Base-by-base conservation (phyloP, 2,888 invertebrate species). In the Diarsia mendica region DNA sequence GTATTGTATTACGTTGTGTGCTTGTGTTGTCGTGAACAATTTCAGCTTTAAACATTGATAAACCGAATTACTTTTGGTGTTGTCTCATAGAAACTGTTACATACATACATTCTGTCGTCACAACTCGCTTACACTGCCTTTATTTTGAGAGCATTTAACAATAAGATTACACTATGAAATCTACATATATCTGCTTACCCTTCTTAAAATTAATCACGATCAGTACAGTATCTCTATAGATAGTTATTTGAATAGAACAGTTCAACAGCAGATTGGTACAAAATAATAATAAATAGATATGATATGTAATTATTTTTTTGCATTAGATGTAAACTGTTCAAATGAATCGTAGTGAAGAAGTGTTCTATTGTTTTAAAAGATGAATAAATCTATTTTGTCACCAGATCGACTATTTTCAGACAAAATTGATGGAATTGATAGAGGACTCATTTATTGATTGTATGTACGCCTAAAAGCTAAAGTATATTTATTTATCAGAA, bases 401-500 rank as follows among this genome's bases (percentile, higher is more conserved):
- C 87, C 85, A 89, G 85, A 90, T 87, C 67, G 72, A 89, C 87
- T 91, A 92, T 93, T 92, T 94, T 93, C 92, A 87, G 86, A 90
- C 83, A 88, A 88, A 91, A 91, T 89, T 88, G 83, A 91, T 88
- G 94, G 94, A 95, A 95, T 95, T 95, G 94, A 94, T 87, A 89
- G 88, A 82, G 66, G 76, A 85, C 81, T 87, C 87, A 85, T 87
- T 83, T 88, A 87, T 90, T 87, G 85, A 87, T 87, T 90, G 85
- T 88, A 84, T 89, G 85, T 89, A 87, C 86, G 87, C 80, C 77
- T 85, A 88, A 87, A 90, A 92, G 89, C 87, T 91, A 89, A 91
- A 92, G 86, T 92, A 88, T 94, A 93, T 93, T 94, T 94, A 94
- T 93, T 93, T 93, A 92, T 92, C 89, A 88, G 89, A 95, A 94